A percentile compares a stretch with the other conserved stretches of the same genome.
Conservation (phyloP, 2,797 vertebrate genomes). For the Danio jaintianensis region DNA sequence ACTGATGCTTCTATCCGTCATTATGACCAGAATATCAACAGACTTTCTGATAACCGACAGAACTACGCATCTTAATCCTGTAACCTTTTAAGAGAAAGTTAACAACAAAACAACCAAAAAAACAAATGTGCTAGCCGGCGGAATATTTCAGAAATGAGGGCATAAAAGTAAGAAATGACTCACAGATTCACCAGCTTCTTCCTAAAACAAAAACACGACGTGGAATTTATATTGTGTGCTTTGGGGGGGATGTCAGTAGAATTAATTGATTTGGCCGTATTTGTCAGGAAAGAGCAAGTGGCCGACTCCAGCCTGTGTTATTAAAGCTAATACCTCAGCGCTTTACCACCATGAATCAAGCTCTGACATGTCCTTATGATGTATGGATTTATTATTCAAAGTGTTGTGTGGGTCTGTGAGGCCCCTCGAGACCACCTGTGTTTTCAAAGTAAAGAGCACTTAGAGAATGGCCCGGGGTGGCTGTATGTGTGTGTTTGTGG, state of each 20-base stretch:
- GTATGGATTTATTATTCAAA: constrained; percentile 83
- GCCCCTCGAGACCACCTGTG: constrained; percentile 77
- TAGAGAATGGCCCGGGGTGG: constrained; percentile 82
- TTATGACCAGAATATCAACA: constrained; percentile 30
- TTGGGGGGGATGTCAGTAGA: constrained; percentile 69
- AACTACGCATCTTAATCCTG: constrained; percentile 40
- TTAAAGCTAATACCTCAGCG: constrained; percentile 82
- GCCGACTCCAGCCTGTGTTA: constrained; percentile 79
- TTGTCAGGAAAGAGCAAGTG: constrained; percentile 78
- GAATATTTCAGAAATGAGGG: constrained; percentile 62
- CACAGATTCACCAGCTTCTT: constrained; percentile 35
- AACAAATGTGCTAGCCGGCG: constrained; percentile 57
- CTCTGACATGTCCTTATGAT: constrained; percentile 77
- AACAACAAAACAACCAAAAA: constrained; percentile 48
- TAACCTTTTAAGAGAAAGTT: constrained; percentile 54
- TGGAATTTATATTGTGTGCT: constrained; percentile 71
- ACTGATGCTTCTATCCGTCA: constrained; percentile 32
- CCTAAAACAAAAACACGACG: constrained; percentile 64
- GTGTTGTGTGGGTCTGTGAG: constrained; percentile 66
- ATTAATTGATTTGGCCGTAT: constrained; percentile 81
- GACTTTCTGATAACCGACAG: constrained; percentile 19
- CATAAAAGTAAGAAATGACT: constrained; percentile 49
- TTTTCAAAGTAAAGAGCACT: constrained; percentile 86
- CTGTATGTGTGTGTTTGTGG: constrained; percentile 63
- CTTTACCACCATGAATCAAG: constrained; percentile 80